Evolutionary conservation across 1,140 invertebrate genomes (phyloP).

Genomic region (Hesperophylax magnus): DNA sequence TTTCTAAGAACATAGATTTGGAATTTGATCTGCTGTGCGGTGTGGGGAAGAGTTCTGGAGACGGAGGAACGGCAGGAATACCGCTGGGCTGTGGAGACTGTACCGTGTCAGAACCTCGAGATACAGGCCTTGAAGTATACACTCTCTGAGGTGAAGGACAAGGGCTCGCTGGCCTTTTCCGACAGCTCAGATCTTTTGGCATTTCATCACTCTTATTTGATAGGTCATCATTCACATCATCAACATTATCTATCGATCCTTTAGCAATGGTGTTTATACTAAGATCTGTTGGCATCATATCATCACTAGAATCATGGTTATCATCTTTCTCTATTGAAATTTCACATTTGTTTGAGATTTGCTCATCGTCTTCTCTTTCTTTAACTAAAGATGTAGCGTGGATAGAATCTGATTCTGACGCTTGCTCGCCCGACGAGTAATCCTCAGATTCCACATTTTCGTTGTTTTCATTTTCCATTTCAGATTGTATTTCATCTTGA

Average conservation of each 20-base stretch:
- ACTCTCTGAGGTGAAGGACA: conserved; percentile 65
- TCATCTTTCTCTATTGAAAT: conserved; percentile 59
- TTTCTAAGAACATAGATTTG: conserved; percentile 72
- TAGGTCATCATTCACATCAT: conserved; percentile 62
- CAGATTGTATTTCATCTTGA: conserved; percentile 51
- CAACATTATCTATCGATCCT: conserved; percentile 60
- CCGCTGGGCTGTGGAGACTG: conserved; percentile 78
- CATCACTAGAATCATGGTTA: conserved; percentile 57
- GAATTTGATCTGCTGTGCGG: conserved; percentile 66
- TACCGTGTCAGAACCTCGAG: conserved; percentile 75
- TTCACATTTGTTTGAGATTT: conserved; percentile 58
- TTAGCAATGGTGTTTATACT: conserved; percentile 62
- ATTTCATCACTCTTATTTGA: conserved; percentile 69
- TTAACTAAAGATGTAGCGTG: conserved; percentile 16
- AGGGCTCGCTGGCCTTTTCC: conserved; percentile 66
- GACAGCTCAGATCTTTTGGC: conserved; percentile 73
- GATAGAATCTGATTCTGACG: conserved; percentile 14
- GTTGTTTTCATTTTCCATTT: conserved; percentile 22
- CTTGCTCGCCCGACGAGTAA: conserved; percentile 30
- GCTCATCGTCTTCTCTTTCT: conserved; percentile 49
- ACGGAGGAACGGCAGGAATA: conserved; percentile 74
- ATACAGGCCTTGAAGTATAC: conserved; percentile 70
- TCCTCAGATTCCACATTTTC: conserved; percentile 26
- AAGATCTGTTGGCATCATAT: conserved; percentile 68
- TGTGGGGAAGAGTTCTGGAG: conserved; percentile 72